Conservation (phyloP, 1,140 invertebrate species). For the Pseudomyrmex flavicornis region DNA sequence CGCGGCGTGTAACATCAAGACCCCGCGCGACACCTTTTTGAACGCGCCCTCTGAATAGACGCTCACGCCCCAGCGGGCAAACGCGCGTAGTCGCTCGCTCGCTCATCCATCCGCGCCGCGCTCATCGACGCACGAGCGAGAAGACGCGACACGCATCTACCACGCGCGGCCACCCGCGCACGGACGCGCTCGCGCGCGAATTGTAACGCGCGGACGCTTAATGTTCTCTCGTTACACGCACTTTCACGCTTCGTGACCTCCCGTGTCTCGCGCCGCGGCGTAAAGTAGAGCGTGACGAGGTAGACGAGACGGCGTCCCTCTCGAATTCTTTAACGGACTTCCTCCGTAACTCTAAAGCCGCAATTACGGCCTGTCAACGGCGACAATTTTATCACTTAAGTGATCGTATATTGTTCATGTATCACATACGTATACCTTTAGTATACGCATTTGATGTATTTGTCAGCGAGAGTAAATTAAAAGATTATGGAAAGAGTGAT, state of each 20-base stretch:
- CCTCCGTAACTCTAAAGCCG: slow-evolving; percentile 52
- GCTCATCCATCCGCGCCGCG: slow-evolving; percentile 73
- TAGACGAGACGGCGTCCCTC: slow-evolving; percentile 63
- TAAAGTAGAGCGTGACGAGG: slow-evolving; percentile 68
- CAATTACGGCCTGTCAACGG: slow-evolving; percentile 57
- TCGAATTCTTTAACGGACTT: slow-evolving; percentile 69
- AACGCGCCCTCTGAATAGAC: slow-evolving; percentile 83
- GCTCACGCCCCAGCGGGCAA: slow-evolving; percentile 80
- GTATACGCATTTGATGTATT: neutral
- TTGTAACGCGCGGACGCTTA: slow-evolving; percentile 68
- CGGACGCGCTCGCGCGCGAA: slow-evolving; percentile 51
- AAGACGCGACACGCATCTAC: slow-evolving; percentile 59
- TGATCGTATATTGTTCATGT: too few relatives aligned
- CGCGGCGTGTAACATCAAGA: slow-evolving; percentile 74
- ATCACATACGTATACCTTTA: too few relatives aligned
- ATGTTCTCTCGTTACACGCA: slow-evolving; percentile 76
- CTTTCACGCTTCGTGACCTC: slow-evolving; percentile 76
- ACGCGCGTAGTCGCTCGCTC: slow-evolving; percentile 76
- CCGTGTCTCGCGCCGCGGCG: slow-evolving; percentile 60
- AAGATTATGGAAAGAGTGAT: neutral
- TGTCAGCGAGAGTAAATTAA: neutral
- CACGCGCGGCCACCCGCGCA: slow-evolving; percentile 65
- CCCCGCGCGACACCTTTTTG: slow-evolving; percentile 82
- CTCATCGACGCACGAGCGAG: slow-evolving; percentile 61
- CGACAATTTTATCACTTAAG: neutral